phyloP scores from a whole-genome alignment of 2,888 invertebrate genomes.

The Zootermopsis nevadensis region DNA sequence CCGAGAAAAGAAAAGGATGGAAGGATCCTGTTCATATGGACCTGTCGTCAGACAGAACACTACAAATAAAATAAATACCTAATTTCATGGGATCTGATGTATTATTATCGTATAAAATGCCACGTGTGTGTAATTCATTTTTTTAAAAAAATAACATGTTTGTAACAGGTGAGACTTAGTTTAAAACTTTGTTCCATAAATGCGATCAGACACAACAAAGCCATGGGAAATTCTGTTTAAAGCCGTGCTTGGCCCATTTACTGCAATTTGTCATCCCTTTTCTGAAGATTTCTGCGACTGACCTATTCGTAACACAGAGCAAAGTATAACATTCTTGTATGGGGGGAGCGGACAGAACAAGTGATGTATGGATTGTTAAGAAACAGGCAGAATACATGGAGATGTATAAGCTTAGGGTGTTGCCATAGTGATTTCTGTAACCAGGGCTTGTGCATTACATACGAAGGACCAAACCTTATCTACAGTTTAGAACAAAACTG shows the following conservation, averaged over 20 bases:
- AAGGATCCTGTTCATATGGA: too few species aligned
- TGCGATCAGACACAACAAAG: too few species aligned
- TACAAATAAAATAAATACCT: too few species aligned
- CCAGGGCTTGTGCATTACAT: neutral
- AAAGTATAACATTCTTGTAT: neutral
- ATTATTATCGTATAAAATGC: too few species aligned
- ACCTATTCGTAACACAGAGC: constrained; percentile 4
- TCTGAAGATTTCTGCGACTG: neutral
- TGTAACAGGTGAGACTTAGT: too few species aligned
- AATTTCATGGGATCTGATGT: too few species aligned
- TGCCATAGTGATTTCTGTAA: constrained; percentile 8
- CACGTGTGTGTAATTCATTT: too few species aligned
- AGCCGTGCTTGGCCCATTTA: neutral
- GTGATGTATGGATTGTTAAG: constrained; percentile 15
- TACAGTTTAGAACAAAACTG: neutral
- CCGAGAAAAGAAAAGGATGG: too few species aligned
- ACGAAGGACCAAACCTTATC: neutral
- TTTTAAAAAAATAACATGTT: too few species aligned
- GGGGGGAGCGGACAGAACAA: neutral
- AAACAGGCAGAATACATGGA: constrained; percentile 4
- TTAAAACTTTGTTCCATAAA: too few species aligned
- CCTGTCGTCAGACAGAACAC: too few species aligned
- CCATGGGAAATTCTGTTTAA: too few species aligned
- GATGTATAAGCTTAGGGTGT: neutral
- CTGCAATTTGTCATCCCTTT: neutral